These are phyloP conservation scores for Grammatotria lemairii DNA, from an alignment of 2,113 vertebrate species.

Conservation along the genomic window DNA sequence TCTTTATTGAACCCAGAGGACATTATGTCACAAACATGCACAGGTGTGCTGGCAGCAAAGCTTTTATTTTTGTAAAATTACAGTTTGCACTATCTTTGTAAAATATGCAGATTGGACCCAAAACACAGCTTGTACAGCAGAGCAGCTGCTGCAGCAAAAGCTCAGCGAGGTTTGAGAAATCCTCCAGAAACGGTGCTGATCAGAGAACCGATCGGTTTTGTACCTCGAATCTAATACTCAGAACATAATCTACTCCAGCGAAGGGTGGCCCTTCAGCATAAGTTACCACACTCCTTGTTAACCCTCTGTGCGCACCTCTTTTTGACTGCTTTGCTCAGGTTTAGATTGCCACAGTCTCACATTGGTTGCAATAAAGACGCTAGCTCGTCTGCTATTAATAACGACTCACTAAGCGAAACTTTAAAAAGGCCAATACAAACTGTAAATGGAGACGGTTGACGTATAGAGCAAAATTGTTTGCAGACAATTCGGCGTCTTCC, in stretches of 20 bases:
- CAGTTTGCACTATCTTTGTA: not conserved
- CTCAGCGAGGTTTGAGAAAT: not conserved
- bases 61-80: not conserved
- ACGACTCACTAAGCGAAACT: not conserved
- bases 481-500: not conserved
- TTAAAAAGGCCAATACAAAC: accelerated
- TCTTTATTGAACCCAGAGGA: not conserved
- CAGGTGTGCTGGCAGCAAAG: not conserved
- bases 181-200: not conserved
- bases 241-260: accelerated
- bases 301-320: accelerated
- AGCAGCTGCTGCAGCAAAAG: not conserved
- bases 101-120: not conserved
- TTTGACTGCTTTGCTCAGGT: not conserved
- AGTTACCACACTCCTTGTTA: not conserved
- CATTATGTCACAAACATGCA: not conserved
- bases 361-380: not conserved
- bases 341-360: not conserved
- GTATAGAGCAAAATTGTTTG: accelerated
- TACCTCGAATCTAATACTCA: accelerated
- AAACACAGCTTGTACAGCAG: not conserved
- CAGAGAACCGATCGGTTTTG: accelerated
- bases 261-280: not conserved
- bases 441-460: not conserved
- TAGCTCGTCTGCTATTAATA: not conserved